phyloP scores from a whole-genome alignment of 1,140 invertebrate genomes.

The Zaprionus capensis region DNA sequence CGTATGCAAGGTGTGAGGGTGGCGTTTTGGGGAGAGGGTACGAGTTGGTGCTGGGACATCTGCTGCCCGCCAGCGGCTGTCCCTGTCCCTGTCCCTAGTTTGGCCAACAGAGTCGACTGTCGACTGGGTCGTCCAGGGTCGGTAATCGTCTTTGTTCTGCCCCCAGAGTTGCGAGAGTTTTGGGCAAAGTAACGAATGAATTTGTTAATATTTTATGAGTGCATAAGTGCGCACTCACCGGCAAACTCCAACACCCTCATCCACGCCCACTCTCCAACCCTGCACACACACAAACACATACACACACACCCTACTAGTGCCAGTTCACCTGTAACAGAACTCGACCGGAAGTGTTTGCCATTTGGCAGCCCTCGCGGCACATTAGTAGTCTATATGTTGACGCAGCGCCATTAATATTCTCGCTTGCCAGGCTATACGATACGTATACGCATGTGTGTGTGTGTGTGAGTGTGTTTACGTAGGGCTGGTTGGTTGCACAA shows the following conservation, averaged over 20 bases:
- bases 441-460: not conserved
- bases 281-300: conserved; percentile 8
- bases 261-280: conserved; percentile 1
- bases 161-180: conserved; percentile 70
- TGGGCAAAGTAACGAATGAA: conserved; percentile 81
- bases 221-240: conserved; percentile 79
- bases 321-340: conserved; percentile 32
- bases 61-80: conserved; percentile 36
- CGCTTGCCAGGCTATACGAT: conserved; percentile 39
- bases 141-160: conserved; percentile 78
- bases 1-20: conserved; percentile 59
- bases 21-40: conserved; percentile 13
- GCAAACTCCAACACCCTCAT: conserved; percentile 34
- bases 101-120: conserved; percentile 21
- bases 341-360: conserved; percentile 72
- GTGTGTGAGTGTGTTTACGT: conserved; percentile 26
- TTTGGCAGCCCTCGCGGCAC: conserved; percentile 79
- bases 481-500: conserved; percentile 35
- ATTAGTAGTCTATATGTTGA: conserved; percentile 81
- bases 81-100: not conserved
- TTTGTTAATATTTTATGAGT: conserved; percentile 83
- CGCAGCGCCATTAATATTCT: conserved; percentile 76
- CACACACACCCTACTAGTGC: not conserved
- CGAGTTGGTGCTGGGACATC: conserved; percentile 54
- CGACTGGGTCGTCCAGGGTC: conserved; percentile 22